Evolutionary conservation across 64 coral and sea anemone genomes (phyloP).

Genomic region (Stichodactyla helianthus): DNA sequence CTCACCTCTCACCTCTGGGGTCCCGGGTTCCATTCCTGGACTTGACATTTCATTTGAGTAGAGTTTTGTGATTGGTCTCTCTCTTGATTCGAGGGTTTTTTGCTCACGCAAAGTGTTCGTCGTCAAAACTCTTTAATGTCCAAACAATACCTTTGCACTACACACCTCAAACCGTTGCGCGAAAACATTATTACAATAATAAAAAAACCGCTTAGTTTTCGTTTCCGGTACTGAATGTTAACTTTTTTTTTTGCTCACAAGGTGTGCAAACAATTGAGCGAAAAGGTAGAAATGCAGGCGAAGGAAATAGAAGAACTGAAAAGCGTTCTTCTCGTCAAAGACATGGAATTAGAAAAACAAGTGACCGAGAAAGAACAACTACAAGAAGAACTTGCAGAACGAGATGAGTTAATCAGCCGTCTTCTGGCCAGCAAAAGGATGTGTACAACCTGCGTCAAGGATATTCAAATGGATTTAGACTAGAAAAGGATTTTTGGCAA

Average conservation of each 20-base stretch:
- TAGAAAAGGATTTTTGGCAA: neutral
- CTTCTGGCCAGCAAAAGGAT: constrained; percentile 41
- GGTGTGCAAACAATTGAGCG: constrained; percentile 46
- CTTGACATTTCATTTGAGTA: no score
- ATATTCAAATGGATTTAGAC: constrained; percentile 34
- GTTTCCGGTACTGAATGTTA: no score
- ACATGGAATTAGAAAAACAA: constrained; percentile 53
- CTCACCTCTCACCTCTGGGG: no score
- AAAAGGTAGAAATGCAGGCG: constrained; percentile 65
- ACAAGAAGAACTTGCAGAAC: constrained; percentile 51
- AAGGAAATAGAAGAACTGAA: constrained; percentile 63
- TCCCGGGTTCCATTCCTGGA: no score
- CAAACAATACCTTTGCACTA: no score
- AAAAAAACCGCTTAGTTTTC: neutral
- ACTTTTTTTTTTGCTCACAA: neutral
- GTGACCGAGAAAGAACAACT: constrained; percentile 45
- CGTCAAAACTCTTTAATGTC: no score
- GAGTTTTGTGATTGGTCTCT: no score
- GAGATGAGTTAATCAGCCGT: constrained; percentile 47
- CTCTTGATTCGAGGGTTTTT: no score
- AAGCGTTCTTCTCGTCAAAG: constrained; percentile 50
- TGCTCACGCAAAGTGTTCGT: no score
- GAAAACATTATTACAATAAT: neutral
- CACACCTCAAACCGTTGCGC: no score
- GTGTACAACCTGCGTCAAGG: constrained; percentile 40